Base-by-base conservation (phyloP, 2,113 vertebrate genomes). In the Coptodon rendalli region DNA sequence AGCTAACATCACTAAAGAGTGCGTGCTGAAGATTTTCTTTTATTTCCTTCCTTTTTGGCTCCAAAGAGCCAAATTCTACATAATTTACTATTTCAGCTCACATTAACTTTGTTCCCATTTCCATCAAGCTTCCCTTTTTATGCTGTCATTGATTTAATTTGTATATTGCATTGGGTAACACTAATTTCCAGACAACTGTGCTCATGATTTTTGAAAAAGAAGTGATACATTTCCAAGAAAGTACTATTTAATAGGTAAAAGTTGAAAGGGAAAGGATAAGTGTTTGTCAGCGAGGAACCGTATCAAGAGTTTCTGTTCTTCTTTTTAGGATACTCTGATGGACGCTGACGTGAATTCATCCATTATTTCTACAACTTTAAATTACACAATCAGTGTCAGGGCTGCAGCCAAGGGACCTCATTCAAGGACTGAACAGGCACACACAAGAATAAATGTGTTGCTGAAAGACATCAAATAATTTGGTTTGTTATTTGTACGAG, bases 261-360 rank as follows among this genome's bases (percentile, higher is more conserved):
- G 7, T 6, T 61, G 27, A 17, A 31, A 61, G 7, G 7, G 2
- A 16, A 59, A 57, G 12, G 24, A 3, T 16, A 68, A 14, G 19
- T 5, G 34, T 66, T 34, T 61, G 2, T 38, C 34, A 40, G 36
- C 7, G 11, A 43, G n/a, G n/a, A 73, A 1, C n/a, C 0, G 3
- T 9, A 71, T 24, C 13, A 9, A 16, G 13, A 45, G 38, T 73
- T 73, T 73, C 66, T 43, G 13, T 45, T 73, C 38, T 73, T 4
- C 38, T 45, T 73, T 24, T 24, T 4, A 73, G 38, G 66, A 40
- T 16, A 16, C 38, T 29, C 9, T 2, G 43, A 76, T 48, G 68
- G 22, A 76, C 22, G 3, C 14, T 76, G 68, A 48, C 40, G 17
- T 76, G 24, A 76, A 29, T 48, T 0, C 16, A 50, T 29, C 0